A percentile compares a stretch with the other conserved stretches of the same genome.
Conservation (phyloP, 1,140 invertebrate genomes). For the Hetaerina americana region DNA sequence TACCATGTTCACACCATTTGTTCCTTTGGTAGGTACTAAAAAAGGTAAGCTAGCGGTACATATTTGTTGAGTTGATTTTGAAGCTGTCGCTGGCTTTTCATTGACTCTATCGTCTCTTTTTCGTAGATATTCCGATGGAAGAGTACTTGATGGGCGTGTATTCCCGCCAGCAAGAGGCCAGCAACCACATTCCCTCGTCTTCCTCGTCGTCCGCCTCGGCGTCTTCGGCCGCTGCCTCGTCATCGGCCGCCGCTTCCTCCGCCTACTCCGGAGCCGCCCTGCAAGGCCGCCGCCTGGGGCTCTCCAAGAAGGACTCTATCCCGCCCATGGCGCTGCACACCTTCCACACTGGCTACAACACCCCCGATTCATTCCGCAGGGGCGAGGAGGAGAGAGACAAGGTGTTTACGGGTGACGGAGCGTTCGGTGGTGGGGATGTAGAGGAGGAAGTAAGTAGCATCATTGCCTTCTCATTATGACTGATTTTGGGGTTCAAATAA, state of each 20-base stretch:
- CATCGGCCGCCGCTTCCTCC: not conserved
- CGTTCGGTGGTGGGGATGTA: not conserved
- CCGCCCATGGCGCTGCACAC: constrained; percentile 4
- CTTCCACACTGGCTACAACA: constrained; percentile 33
- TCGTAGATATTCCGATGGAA: not conserved
- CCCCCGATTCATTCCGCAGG: constrained; percentile 31
- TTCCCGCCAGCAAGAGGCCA: too few relatives aligned
- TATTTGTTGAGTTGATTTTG: too few relatives aligned
- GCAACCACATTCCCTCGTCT: not conserved
- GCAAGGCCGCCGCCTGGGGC: not conserved
- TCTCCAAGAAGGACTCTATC: not conserved
- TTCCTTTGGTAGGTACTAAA: too few relatives aligned
- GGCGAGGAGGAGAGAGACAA: constrained; percentile 33
- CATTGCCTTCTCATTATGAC: too few relatives aligned
- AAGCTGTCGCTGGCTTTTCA: too few relatives aligned
- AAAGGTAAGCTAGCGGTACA: too few relatives aligned
- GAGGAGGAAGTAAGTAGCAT: not conserved
- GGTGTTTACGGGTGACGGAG: constrained; percentile 4
- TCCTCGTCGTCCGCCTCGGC: not conserved
- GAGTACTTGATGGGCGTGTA: not conserved
- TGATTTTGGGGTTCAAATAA: too few relatives aligned
- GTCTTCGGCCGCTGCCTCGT: not conserved
- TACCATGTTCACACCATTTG: too few relatives aligned
- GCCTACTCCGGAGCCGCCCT: not conserved
- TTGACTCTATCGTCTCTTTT: not conserved